phyloP scores from a whole-genome alignment of 2,797 vertebrate species.

The Thaleichthys pacificus region DNA sequence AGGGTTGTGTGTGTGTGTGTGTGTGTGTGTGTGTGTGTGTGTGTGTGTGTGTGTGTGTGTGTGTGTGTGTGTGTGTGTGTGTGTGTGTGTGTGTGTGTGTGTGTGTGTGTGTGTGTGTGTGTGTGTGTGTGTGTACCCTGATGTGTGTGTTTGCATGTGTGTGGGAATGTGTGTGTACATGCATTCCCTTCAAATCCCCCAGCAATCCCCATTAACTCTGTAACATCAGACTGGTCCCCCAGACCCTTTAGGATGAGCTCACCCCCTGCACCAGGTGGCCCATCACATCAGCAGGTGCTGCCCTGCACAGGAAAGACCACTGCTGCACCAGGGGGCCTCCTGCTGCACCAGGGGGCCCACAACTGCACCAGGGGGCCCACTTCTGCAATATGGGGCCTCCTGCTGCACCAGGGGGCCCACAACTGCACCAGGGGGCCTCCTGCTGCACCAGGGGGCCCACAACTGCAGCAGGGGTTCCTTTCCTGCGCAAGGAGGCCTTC shows the following conservation, averaged over 20 bases:
- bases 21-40: not conserved
- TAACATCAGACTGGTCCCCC: not conserved
- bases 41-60: not conserved
- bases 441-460: conserved; percentile 51
- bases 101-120: conserved; percentile 7
- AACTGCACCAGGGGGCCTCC: conserved; percentile 45
- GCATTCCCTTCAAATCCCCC: no score
- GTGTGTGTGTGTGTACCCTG: conserved; percentile 11
- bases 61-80: not conserved
- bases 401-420: conserved; percentile 53
- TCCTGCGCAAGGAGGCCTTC: conserved; percentile 54
- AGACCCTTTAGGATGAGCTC: conserved; percentile 24
- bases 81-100: conserved; percentile 12
- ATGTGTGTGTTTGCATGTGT: conserved; percentile 9
- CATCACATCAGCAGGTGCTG: no score
- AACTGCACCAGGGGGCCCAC: not conserved
- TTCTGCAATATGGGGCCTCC: conserved; percentile 29
- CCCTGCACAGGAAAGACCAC: no score
- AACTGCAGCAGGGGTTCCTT: conserved; percentile 43
- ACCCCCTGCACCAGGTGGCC: conserved; percentile 54
- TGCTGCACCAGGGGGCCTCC: not conserved
- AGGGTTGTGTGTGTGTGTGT: not conserved
- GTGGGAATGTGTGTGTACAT: not conserved
- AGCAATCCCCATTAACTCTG: not conserved
- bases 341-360: not conserved